phyloP scores from a whole-genome alignment of 1,140 invertebrate species.

The Achatina immaculata region DNA sequence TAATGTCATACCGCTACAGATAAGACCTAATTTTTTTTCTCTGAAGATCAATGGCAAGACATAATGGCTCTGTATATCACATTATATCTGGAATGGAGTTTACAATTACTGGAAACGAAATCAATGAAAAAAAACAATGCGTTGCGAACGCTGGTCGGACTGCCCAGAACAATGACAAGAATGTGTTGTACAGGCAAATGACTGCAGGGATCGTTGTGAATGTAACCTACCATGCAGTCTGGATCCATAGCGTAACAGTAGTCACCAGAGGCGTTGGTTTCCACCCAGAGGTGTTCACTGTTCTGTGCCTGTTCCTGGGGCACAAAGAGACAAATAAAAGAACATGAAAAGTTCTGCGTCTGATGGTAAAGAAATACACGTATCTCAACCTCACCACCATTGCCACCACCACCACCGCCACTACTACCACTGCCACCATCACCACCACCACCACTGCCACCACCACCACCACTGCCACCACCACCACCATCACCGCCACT shows the following conservation, averaged over 20 bases:
- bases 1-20: no score
- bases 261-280: constrained; percentile 81
- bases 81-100: no score
- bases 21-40: no score
- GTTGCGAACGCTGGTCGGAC: no score
- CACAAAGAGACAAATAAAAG: constrained; percentile 28
- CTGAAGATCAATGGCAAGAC: no score
- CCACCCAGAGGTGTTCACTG: constrained; percentile 72
- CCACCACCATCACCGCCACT: neutral
- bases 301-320: constrained; percentile 72
- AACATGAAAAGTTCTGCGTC: neutral
- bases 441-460: neutral
- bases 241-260: constrained; percentile 91
- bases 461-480: neutral
- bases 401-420: neutral
- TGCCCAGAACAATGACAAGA: no score
- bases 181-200: no score
- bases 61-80: no score
- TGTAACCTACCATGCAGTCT: constrained; percentile 85
- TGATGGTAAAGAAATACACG: neutral
- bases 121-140: no score
- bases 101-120: no score
- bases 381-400: neutral
- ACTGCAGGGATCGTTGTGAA: no score
- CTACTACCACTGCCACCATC: neutral